These are phyloP conservation scores for Sipha flava DNA, from an alignment of 1,140 invertebrate genomes.

Conservation along the genomic window DNA sequence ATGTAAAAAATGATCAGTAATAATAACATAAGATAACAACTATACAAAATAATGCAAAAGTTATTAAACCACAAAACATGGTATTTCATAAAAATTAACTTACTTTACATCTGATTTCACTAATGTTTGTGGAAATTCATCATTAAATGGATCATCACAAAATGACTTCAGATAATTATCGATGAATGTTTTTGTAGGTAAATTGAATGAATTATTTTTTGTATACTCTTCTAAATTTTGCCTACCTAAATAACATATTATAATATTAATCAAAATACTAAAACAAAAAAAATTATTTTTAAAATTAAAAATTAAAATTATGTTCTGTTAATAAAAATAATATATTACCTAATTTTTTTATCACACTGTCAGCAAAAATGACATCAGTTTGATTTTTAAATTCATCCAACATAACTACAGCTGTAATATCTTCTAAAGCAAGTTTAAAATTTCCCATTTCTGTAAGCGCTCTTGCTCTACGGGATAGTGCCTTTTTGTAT, in stretches of 20 bases:
- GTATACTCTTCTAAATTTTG: background rate
- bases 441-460: conserved; percentile 64
- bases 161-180: conserved; percentile 22
- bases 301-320: background rate
- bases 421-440: conserved; percentile 83
- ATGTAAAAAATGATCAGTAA: too few relatives aligned
- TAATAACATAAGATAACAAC: too few relatives aligned
- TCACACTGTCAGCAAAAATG: conserved; percentile 70
- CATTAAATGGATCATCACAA: conserved; percentile 18
- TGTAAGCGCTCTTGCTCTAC: conserved; percentile 77
- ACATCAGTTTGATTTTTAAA: conserved; percentile 73
- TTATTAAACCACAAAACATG: too few relatives aligned
- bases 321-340: too few relatives aligned
- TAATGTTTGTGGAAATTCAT: conserved; percentile 23
- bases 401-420: conserved; percentile 79
- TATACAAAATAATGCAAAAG: too few relatives aligned
- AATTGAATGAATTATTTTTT: background rate
- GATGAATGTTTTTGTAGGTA: conserved; percentile 14
- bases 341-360: conserved; percentile 65
- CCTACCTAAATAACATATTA: background rate
- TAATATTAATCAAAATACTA: background rate
- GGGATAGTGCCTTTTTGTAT: conserved; percentile 79
- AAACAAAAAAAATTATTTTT: background rate
- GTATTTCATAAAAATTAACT: background rate
- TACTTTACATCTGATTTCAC: conserved; percentile 12